These are phyloP conservation scores for Sylvilagus bachmani DNA, from an alignment of 2,113 vertebrate genomes.

Conservation along the genomic window DNA sequence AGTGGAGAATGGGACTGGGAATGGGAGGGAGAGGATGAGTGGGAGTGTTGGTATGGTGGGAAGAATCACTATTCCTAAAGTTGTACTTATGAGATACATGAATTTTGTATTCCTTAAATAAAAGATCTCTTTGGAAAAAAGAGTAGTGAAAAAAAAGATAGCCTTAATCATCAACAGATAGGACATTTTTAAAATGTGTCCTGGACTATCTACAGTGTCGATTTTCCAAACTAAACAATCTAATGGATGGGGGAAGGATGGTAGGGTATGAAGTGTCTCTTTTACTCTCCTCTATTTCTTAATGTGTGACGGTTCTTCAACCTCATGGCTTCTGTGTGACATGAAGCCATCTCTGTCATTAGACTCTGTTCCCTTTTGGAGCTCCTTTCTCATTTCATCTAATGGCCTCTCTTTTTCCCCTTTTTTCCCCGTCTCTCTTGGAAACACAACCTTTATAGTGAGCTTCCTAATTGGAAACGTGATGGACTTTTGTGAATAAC, in stretches of 20 bases:
- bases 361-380: not conserved
- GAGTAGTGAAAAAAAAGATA: not conserved
- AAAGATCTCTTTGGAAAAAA: no score
- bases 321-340: not conserved
- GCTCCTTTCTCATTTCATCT: not conserved
- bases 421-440: not conserved
- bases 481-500: not conserved
- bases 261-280: not conserved
- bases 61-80: no score
- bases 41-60: no score
- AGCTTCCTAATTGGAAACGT: not conserved
- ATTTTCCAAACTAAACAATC: constrained; percentile 10
- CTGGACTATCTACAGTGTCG: not conserved
- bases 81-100: no score
- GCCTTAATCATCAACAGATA: not conserved
- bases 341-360: not conserved
- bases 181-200: not conserved
- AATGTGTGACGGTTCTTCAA: not conserved
- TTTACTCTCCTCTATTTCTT: constrained; percentile 23
- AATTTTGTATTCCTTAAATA: no score
- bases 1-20: no score
- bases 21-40: no score
- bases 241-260: not conserved
- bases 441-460: not conserved
- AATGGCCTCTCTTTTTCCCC: not conserved